Evolutionary conservation across 2,888 invertebrate species (phyloP).

Genomic region (Clepsis dumicolana): DNA sequence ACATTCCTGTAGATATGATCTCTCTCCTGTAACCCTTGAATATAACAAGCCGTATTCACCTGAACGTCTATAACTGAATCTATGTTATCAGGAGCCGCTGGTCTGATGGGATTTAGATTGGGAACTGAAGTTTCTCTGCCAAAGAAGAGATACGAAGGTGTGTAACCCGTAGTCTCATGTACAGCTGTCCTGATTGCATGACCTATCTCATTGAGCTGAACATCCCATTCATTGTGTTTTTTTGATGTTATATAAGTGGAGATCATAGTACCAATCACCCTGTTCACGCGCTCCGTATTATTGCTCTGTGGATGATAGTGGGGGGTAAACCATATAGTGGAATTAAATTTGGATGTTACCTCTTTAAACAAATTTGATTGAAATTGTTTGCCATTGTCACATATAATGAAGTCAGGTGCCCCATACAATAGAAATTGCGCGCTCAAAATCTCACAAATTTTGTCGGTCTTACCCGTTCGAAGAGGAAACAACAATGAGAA

Average conservation of each 20-base stretch:
- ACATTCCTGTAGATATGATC: too few species aligned
- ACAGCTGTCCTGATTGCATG: constrained; percentile 16
- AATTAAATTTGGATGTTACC: neutral
- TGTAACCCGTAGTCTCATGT: constrained; percentile 13
- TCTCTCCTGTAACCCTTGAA: too few species aligned
- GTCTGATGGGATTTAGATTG: neutral
- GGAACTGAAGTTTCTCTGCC: constrained; percentile 15
- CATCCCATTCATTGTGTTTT: constrained; percentile 42
- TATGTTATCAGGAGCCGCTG: too few species aligned
- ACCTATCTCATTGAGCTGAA: neutral
- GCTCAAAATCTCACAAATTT: constrained; percentile 31
- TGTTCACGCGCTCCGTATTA: constrained; percentile 56
- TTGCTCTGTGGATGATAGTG: constrained; percentile 55
- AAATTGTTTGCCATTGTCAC: constrained; percentile 49
- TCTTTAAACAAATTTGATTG: constrained; percentile 39
- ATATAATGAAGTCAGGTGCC: constrained; percentile 38
- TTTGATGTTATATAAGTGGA: constrained; percentile 45
- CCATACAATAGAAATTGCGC: constrained; percentile 46
- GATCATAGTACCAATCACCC: constrained; percentile 53
- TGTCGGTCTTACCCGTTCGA: too few species aligned
- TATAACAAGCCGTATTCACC: too few species aligned
- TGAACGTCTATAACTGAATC: too few species aligned
- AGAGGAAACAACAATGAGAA: constrained; percentile 4
- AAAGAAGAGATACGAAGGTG: constrained; percentile 11
- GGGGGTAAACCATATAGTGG: neutral